Evolutionary conservation across 2,113 vertebrate species (phyloP), one percentile per base, ranked within the genome.

Genomic region (Phyllopteryx taeniolatus): DNA sequence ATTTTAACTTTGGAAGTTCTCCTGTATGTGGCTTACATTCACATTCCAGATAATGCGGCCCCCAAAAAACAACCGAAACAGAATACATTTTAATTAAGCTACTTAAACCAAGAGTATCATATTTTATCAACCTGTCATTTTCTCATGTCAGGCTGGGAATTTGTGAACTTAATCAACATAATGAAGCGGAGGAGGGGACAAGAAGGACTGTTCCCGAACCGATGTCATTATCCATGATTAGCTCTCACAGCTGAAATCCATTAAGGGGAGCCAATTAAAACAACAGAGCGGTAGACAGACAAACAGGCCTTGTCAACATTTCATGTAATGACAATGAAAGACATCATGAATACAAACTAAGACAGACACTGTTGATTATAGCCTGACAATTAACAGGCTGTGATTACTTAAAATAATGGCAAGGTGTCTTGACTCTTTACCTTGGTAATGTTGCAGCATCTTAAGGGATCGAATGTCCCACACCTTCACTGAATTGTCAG

Each of bases 381-480:
- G 6, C 14, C 13, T 60, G 15, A 33, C 33, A 60, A 2, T 56
- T 56, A 27, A 39, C 7, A 2, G 39, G 13, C 62, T 44, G 39
- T 39, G 35, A 20, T 64, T 64, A 12, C n/a, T 39, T 44, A 12
- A 35, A 49, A 67, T 14, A 22, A 67, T 22, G 3, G 53, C 8
- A 0, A 60, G 9, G 6, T 46, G 61, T 39, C 57, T 87, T 92
- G 92, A 98, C 96, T 43, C 57, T 87, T 92, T 92, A 98, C 96
- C 86, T 90, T 95, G 96, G 68, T 98, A 98, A 70, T 98, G 96
- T 51, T 99, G 98, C 2, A 99, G 86, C 56, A 99, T 95, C 66
- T 95, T 96, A 65, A 95, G 94, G 42, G 94, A 95, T 79, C 98
- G 93, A 78, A 98, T 87, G 11, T 99, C 96, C 97, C 97, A 99